These are phyloP conservation scores for Tenthredo scrophulariae DNA, from an alignment of 2,888 invertebrate genomes.

Conservation along the genomic window DNA sequence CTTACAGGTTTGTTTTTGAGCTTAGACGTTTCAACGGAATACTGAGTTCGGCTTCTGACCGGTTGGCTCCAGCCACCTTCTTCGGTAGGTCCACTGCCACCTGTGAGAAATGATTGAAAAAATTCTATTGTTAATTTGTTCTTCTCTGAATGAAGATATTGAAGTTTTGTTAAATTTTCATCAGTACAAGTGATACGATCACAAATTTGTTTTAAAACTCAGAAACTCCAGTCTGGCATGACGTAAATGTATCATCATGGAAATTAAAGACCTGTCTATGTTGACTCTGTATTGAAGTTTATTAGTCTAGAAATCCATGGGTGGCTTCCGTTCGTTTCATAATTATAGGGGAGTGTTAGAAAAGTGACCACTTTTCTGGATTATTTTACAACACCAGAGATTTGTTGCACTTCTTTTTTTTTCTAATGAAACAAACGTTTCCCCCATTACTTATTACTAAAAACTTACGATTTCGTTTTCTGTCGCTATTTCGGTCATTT, in stretches of 20 bases:
- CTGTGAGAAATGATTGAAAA: slow-evolving; percentile 55
- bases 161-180: background rate
- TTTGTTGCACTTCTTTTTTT: background rate
- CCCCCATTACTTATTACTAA: background rate
- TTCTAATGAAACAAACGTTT: too few species aligned
- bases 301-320: background rate
- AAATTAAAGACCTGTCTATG: background rate
- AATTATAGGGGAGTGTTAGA: too few species aligned
- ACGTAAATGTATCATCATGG: slow-evolving; percentile 61
- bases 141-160: background rate
- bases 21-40: slow-evolving; percentile 79
- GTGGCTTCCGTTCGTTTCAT: background rate
- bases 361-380: background rate
- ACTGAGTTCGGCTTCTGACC: slow-evolving; percentile 68
- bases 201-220: slow-evolving; percentile 56
- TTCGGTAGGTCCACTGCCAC: slow-evolving; percentile 63
- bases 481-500: slow-evolving; percentile 80
- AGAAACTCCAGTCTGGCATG: slow-evolving; percentile 71
- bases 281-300: background rate
- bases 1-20: too few species aligned
- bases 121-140: background rate
- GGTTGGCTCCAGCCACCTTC: slow-evolving; percentile 73
- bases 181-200: slow-evolving; percentile 64
- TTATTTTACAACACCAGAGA: background rate
- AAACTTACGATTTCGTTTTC: slow-evolving; percentile 76